Conservation (phyloP, 2,888 invertebrate genomes). For the Phalera bucephala region DNA sequence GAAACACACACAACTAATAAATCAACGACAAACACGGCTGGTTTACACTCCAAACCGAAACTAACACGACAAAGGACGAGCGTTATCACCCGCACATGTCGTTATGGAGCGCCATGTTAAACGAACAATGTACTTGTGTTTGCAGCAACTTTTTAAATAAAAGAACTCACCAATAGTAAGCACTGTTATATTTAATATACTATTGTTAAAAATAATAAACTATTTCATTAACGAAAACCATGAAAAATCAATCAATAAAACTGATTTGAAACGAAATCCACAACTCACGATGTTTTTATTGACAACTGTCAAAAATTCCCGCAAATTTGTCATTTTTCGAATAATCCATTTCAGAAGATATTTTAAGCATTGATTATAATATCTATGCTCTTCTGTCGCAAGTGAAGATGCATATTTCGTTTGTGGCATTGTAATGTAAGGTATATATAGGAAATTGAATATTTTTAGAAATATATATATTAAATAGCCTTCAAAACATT, state of each 20-base stretch:
- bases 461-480: too few relatives aligned
- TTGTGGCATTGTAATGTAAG: too few relatives aligned
- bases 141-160: constrained; percentile 38
- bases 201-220: constrained; percentile 20
- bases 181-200: constrained; percentile 35
- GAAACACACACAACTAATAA: constrained; percentile 48
- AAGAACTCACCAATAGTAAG: constrained; percentile 61
- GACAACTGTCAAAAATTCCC: constrained; percentile 78
- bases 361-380: constrained; percentile 19
- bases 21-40: constrained; percentile 41
- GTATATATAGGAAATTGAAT: too few relatives aligned
- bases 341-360: constrained; percentile 3
- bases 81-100: constrained; percentile 77
- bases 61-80: constrained; percentile 66
- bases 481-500: too few relatives aligned
- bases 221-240: constrained; percentile 24
- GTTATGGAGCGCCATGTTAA: constrained; percentile 75
- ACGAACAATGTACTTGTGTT: constrained; percentile 51
- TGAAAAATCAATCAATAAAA: constrained; percentile 35
- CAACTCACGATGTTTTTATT: constrained; percentile 71
- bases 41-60: constrained; percentile 49
- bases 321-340: constrained; percentile 64
- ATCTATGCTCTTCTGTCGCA: too few relatives aligned
- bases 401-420: too few relatives aligned
- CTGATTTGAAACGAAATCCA: constrained; percentile 47